Base-by-base conservation (phyloP, 2,888 invertebrate species). In the Platycnemis pennipes region DNA sequence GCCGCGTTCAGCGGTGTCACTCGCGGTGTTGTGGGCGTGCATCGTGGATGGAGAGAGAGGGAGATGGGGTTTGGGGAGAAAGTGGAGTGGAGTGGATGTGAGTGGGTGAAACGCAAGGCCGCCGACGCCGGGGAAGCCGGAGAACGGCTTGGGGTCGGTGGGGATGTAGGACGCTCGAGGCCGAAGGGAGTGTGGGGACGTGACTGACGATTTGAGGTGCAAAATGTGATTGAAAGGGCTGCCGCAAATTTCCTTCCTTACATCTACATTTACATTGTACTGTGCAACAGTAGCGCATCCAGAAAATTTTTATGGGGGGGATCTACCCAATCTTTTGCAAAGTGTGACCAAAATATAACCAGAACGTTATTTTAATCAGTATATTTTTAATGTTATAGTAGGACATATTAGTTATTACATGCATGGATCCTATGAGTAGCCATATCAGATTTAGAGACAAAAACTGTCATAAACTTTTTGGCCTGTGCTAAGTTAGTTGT, bases 51-150 rank as follows among this genome's bases (percentile, higher is more conserved):
- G 37, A 0, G 11, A 37, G 37, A 37, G 26, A 37, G 77, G 37
- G 37, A 37, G 26, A 37, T 31, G 37, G 77, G 31, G 31, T 37
- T 11, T 8, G 1, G 16, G 37, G 77, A 77, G 77, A 77, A 77
- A 77, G 77, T 77, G 77, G 77, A 37, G 77, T 77, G 77, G 37
- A 77, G 7, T 77, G 77, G 37, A 37, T 37, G 63, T 26, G 77
- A 77, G 77, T 77, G 77, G 77, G 77, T 77, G 77, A 77, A 77
- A 77, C 37, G 77, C 77, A 77, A 77, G 77, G 77, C 77, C 77
- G 77, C 0, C 37, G 63, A 63, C 5, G 77, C 11, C 1, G 77
- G 13, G 31, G 77, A 77, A 63, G 63, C 63, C 63, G 63, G 63
- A 63, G 77, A 37, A 31, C 13, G 8, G 77, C 26, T 37, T 77